Evolutionary conservation across 2,888 invertebrate genomes (phyloP).

Genomic region (Limnephilus rhombicus): DNA sequence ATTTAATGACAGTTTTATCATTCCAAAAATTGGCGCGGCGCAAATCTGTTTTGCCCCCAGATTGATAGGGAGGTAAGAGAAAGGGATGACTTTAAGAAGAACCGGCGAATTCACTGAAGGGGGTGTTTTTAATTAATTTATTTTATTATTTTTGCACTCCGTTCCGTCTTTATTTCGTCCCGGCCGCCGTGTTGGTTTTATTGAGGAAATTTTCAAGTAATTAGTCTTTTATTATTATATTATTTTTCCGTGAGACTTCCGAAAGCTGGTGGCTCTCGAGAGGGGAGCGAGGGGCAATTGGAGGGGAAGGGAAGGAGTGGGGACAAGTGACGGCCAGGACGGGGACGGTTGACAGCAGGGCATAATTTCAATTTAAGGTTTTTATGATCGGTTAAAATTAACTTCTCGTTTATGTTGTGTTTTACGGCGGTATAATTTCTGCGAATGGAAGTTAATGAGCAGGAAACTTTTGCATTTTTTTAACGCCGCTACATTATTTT

Average conservation of each 20-base stretch:
- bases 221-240: constrained; percentile 80
- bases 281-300: constrained; percentile 68
- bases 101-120: constrained; percentile 37
- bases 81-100: constrained; percentile 49
- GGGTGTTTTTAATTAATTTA: constrained; percentile 78
- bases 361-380: constrained; percentile 64
- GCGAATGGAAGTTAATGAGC: constrained; percentile 36
- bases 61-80: constrained; percentile 49
- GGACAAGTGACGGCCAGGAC: constrained; percentile 43
- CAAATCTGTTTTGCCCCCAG: constrained; percentile 51
- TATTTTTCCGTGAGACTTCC: constrained; percentile 75
- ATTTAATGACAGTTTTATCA: constrained; percentile 67
- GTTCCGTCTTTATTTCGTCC: constrained; percentile 66
- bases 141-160: constrained; percentile 75
- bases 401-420: constrained; percentile 69
- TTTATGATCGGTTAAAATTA: constrained; percentile 68
- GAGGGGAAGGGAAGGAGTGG: constrained; percentile 43
- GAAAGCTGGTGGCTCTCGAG: constrained; percentile 49
- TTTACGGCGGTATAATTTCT: constrained; percentile 60
- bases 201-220: constrained; percentile 76
- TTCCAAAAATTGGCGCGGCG: constrained; percentile 64
- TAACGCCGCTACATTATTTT: background rate
- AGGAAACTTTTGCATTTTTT: constrained; percentile 39
- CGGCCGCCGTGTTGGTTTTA: constrained; percentile 75
- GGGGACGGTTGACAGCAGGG: constrained; percentile 58